These are phyloP conservation scores for Apeira syringaria DNA, from an alignment of 2,888 invertebrate species.

Conservation along the genomic window DNA sequence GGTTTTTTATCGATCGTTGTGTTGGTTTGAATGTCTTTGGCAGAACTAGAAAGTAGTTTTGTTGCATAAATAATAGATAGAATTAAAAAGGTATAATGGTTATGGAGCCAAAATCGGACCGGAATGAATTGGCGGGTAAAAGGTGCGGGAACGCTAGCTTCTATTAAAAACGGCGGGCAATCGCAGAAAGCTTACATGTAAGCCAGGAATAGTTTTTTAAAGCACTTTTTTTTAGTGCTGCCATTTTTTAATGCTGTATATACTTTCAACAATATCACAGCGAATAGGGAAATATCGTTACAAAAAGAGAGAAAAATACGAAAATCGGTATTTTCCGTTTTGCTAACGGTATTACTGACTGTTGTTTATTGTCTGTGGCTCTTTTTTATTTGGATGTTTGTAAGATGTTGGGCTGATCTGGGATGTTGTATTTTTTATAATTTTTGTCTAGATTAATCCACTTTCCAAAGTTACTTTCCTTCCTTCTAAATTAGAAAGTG, in stretches of 20 bases:
- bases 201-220: conserved; percentile 8
- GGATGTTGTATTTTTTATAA: too few relatives aligned
- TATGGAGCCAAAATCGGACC: conserved; percentile 34
- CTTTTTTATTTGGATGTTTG: too few relatives aligned
- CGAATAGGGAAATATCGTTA: conserved; percentile 19
- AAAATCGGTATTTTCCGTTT: conserved; percentile 34
- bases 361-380: conserved; percentile 37
- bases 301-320: conserved; percentile 26
- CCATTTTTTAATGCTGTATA: conserved; percentile 1
- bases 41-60: neutral
- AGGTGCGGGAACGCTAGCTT: conserved; percentile 48
- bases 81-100: neutral
- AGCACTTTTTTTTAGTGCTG: neutral
- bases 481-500: too few relatives aligned
- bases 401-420: too few relatives aligned
- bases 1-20: too few relatives aligned
- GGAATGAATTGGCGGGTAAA: conserved; percentile 31
- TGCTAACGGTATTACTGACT: conserved; percentile 27
- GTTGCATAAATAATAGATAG: too few relatives aligned
- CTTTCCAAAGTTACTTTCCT: too few relatives aligned
- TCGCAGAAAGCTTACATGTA: neutral
- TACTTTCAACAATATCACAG: conserved; percentile 1
- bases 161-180: neutral
- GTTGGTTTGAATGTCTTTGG: too few relatives aligned
- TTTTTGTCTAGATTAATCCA: too few relatives aligned